Base-by-base conservation (phyloP, 2,113 vertebrate species). In the Symphodus melops region DNA sequence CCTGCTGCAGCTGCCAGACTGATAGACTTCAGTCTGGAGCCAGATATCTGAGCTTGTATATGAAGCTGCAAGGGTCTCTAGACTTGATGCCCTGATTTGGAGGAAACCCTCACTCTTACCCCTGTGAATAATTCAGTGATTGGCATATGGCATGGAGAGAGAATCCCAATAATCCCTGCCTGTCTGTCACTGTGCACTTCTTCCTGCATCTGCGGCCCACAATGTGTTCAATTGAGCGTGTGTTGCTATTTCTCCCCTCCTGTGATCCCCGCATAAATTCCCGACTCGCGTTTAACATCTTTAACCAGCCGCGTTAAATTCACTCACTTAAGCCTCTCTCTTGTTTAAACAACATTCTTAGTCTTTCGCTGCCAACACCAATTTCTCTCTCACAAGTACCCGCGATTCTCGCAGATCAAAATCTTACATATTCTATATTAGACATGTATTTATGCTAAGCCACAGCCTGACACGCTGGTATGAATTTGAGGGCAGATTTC, bases 81-180 rank as follows among this genome's bases (percentile, higher is more conserved):
- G 52, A 71, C 77, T 61, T 77, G 67, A 51, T 60, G 56, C 68
- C 25, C 74, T 82, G 87, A 90, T 86, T 91, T 78, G 77, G 69
- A 71, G 64, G 68, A 82, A 67, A 86, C 52, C 68, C 83, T 90
- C 83, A 37, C 70, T 83, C 72, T 53, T 42, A 21, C 67, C 53
- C 14, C 44, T 37, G 51, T 93, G 79, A 91, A 93, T 92, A 84
- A 93, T 93, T 92, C 62, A 92, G 88, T 84, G 82, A 93, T 92
- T 88, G 88, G 83, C 89, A 93, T 88, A 91, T 92, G 91, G 91
- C 79, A 28, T 65, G 68, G 42, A 68, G 76, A 80, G 81, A 60
- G 70, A 81, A 82, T 28, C 82, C 75, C 82, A 84, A 48, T 81
- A 75, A 89, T 89, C 81, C 68, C 71, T 77, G 66, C 56, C 62